Percentiles rank a stretch among this genome's conserved stretches.
These are phyloP conservation scores for Hyles euphorbiae DNA, from an alignment of 1,140 invertebrate genomes.

Conservation along the genomic window DNA sequence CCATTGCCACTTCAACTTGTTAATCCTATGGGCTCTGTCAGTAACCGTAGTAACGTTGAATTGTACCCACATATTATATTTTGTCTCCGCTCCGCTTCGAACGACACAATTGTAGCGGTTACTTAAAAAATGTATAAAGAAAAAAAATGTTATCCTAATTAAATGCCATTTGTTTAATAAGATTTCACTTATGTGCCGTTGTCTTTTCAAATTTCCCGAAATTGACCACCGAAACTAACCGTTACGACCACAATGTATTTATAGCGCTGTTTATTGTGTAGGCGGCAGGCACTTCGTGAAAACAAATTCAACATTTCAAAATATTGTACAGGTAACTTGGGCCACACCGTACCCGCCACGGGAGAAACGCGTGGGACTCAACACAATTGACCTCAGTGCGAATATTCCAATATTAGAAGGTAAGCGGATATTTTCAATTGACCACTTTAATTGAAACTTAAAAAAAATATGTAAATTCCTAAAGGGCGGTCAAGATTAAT, in stretches of 20 bases:
- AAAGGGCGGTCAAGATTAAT: neutral
- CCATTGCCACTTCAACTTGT: too few relatives aligned
- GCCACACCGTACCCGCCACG: conserved; percentile 25
- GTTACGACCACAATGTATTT: conserved; percentile 30
- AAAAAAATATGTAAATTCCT: neutral
- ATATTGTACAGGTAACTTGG: conserved; percentile 34
- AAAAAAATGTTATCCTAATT: neutral
- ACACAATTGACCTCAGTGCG: conserved; percentile 21
- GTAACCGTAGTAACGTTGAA: too few relatives aligned
- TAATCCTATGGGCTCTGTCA: too few relatives aligned
- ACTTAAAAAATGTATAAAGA: too few relatives aligned
- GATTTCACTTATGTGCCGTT: neutral
- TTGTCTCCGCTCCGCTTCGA: too few relatives aligned
- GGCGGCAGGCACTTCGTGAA: conserved; percentile 3
- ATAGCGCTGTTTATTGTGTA: conserved; percentile 51
- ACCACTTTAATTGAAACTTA: conserved; percentile 17
- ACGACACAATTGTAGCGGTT: too few relatives aligned
- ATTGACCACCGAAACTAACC: neutral
- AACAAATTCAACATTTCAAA: neutral
- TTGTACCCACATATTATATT: too few relatives aligned
- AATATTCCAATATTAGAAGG: neutral
- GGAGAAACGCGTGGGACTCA: conserved; percentile 19
- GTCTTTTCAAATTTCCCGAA: neutral
- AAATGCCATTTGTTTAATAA: neutral
- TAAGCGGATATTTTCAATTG: too few relatives aligned